These are phyloP conservation scores for Hirtodrosophila trivittata DNA, from an alignment of 2,888 invertebrate species.

Conservation along the genomic window DNA sequence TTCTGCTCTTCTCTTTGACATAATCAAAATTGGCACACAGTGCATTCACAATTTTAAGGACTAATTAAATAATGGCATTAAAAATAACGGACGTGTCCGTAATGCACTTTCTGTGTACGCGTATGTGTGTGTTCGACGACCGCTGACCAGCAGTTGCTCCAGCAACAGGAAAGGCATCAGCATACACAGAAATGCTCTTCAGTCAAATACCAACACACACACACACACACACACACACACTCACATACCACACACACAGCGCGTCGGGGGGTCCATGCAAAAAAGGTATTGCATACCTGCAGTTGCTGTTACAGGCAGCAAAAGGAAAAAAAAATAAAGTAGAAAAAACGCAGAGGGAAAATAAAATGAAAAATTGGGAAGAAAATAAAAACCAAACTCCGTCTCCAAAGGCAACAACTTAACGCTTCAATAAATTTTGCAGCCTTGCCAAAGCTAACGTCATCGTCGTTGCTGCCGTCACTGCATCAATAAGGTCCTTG, in stretches of 20 bases:
- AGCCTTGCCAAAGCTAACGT: slow-evolving; percentile 54
- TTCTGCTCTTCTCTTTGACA: slow-evolving; percentile 21
- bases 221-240: slow-evolving; percentile 8
- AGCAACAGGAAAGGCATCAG: slow-evolving; percentile 8
- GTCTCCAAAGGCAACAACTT: slow-evolving; percentile 75
- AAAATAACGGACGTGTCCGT: slow-evolving; percentile 35
- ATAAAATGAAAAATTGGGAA: neutral
- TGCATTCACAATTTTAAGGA: slow-evolving; percentile 24
- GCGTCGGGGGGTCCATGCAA: slow-evolving; percentile 24
- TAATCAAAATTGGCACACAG: slow-evolving; percentile 51
- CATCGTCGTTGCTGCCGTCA: slow-evolving; percentile 29
- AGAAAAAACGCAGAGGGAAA: neutral
- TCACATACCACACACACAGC: slow-evolving; percentile 10
- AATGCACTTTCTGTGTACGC: slow-evolving; percentile 64
- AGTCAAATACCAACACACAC: slow-evolving; percentile 6
- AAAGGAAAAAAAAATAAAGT: neutral
- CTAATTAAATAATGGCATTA: slow-evolving; percentile 57
- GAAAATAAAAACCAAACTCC: slow-evolving; percentile 35
- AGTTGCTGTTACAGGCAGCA: slow-evolving; percentile 4
- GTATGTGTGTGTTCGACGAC: slow-evolving; percentile 56
- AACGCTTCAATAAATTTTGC: slow-evolving; percentile 80
- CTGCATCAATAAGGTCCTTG: slow-evolving; percentile 81
- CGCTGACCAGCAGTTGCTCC: slow-evolving; percentile 35
- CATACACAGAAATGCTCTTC: slow-evolving; percentile 62
- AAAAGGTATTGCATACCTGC: slow-evolving; percentile 38